Percentiles rank a stretch among this genome's conserved stretches.
Evolutionary conservation across 2,888 invertebrate species (phyloP).

Genomic region (Acleris holmiana): DNA sequence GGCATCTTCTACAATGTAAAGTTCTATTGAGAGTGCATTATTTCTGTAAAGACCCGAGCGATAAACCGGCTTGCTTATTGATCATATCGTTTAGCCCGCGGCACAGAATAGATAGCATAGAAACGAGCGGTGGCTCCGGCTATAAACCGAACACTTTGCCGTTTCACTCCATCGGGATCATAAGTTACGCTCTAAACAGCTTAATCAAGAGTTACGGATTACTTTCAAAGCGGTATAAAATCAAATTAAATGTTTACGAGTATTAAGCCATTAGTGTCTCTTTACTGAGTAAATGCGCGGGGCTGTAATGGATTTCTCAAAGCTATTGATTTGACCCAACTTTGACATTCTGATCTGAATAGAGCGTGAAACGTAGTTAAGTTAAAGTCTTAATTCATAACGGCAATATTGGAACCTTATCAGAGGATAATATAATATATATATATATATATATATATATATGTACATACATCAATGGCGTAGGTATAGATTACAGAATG

Average conservation of each 20-base stretch:
- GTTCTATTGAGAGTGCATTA: no score
- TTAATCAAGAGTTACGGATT: constrained; percentile 21
- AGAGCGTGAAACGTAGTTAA: constrained; percentile 13
- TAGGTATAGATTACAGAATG: no score
- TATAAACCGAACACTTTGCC: neutral
- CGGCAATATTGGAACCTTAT: no score
- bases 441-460: no score
- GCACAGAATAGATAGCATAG: no score
- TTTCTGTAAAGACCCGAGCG: no score
- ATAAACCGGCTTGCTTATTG: neutral
- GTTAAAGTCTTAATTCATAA: no score
- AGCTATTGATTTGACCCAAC: constrained; percentile 30
- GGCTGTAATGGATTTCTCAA: constrained; percentile 33
- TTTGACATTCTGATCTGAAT: constrained; percentile 19
- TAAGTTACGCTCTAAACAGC: constrained; percentile 5
- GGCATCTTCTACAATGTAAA: no score
- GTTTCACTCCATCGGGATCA: constrained; percentile 9
- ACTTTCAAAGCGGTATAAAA: constrained; percentile 23
- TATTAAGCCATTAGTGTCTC: constrained; percentile 26
- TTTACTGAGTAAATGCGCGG: constrained; percentile 7
- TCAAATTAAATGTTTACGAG: constrained; percentile 21
- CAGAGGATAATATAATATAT: no score
- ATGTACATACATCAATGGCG: no score
- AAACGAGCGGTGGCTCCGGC: neutral
- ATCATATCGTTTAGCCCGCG: neutral